phyloP scores from a whole-genome alignment of 1,140 invertebrate genomes.

The Hylaeus volcanicus region DNA sequence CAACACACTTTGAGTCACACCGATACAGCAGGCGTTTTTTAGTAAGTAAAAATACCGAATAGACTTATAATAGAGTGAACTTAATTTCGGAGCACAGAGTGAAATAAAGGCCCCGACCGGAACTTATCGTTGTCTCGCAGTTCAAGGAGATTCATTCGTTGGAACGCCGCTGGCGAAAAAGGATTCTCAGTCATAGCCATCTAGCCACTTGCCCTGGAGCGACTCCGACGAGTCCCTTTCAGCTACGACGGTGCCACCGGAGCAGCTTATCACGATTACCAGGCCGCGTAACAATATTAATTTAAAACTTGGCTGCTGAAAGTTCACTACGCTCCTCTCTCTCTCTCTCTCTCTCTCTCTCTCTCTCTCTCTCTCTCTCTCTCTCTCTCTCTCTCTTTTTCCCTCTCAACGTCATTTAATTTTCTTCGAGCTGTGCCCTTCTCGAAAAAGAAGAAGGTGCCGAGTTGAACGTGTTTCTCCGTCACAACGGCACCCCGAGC shows the following conservation, averaged over 20 bases:
- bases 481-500: constrained; percentile 28
- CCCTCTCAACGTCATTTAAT: constrained; percentile 53
- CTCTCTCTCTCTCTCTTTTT: no score
- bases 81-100: neutral
- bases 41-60: constrained; percentile 21
- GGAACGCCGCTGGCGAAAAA: constrained; percentile 6
- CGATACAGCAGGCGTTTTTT: no score
- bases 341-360: constrained; percentile 16
- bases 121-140: constrained; percentile 29
- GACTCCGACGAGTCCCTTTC: neutral
- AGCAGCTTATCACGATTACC: constrained; percentile 61
- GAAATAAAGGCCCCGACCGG: constrained; percentile 32
- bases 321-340: constrained; percentile 24
- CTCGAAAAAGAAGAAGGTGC: constrained; percentile 39
- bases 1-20: no score
- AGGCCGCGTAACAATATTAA: constrained; percentile 63
- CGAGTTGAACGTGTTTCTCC: constrained; percentile 11
- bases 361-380: no score
- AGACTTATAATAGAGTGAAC: neutral
- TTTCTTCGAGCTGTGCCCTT: constrained; percentile 49
- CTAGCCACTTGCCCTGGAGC: neutral
- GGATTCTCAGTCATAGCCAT: constrained; percentile 1
- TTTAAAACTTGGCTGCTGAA: constrained; percentile 58
- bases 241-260: neutral
- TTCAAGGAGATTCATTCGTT: constrained; percentile 28